Conservation (phyloP, 92 coral and sea anemone species). For the Actinernus sp. region DNA sequence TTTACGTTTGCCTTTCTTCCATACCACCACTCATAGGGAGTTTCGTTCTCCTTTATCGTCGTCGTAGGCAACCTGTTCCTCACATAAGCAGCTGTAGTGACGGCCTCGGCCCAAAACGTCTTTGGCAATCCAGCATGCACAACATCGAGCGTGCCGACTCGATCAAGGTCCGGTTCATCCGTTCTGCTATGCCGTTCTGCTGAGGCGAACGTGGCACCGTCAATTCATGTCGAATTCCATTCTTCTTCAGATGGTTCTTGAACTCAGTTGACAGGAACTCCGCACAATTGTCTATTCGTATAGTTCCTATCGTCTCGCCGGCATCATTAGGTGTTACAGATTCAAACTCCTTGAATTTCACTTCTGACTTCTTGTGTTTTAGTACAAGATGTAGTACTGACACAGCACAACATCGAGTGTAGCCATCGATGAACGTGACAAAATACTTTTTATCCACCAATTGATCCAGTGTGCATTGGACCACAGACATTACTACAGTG, state of each 20-base stretch:
- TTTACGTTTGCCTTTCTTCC: constrained; percentile 49
- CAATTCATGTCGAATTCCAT: constrained; percentile 50
- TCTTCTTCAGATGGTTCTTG: too few species aligned
- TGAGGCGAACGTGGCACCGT: constrained; percentile 62
- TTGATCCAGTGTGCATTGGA: constrained; percentile 30
- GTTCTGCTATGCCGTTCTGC: constrained; percentile 71
- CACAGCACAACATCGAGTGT: constrained; percentile 44
- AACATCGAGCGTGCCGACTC: constrained; percentile 50
- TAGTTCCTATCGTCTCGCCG: constrained; percentile 8
- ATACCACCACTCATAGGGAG: constrained; percentile 67
- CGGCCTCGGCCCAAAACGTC: constrained; percentile 64
- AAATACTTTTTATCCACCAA: constrained; percentile 53
- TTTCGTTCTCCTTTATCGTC: constrained; percentile 20
- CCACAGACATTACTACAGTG: constrained; percentile 42
- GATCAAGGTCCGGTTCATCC: constrained; percentile 62
- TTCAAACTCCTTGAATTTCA: constrained; percentile 51
- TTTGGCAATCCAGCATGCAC: constrained; percentile 58
- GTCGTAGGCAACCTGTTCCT: constrained; percentile 61
- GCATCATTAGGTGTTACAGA: constrained; percentile 13
- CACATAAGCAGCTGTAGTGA: constrained; percentile 60
- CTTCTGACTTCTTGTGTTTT: constrained; percentile 39
- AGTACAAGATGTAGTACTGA: constrained; percentile 28
- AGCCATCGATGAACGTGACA: constrained; percentile 37
- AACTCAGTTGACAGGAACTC: too few species aligned
- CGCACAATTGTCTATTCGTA: background rate